These are phyloP conservation scores for Reticulitermes speratus DNA, from an alignment of 1,140 invertebrate genomes.

Conservation along the genomic window DNA sequence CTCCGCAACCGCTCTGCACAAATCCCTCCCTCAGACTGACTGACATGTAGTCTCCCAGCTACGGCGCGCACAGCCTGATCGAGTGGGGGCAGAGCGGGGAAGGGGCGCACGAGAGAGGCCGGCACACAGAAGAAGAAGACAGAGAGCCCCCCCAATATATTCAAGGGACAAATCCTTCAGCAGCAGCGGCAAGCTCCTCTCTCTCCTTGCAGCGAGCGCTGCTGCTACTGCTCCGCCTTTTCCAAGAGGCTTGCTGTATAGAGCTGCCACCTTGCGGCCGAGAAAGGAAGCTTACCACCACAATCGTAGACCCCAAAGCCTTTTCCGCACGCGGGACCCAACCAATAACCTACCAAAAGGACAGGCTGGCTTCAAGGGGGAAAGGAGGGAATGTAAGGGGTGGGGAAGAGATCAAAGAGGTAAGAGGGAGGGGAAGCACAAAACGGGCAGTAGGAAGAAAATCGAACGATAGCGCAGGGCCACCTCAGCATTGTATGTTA, in stretches of 20 bases:
- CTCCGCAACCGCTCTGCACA: conserved; percentile 10
- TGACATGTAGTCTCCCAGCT: background rate
- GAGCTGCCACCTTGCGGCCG: conserved; percentile 28
- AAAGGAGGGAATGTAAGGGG: background rate
- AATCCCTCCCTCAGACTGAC: conserved; percentile 32
- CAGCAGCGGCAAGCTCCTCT: background rate
- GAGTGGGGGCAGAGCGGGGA: conserved; percentile 4
- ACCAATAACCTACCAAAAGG: conserved; percentile 26
- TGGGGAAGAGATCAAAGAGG: conserved; percentile 21
- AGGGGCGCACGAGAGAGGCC: background rate
- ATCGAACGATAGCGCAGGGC: conserved; percentile 30
- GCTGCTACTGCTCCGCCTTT: conserved; percentile 22
- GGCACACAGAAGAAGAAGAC: background rate
- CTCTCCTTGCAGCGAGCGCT: background rate
- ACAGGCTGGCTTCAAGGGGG: background rate
- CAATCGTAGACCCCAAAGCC: conserved; percentile 21
- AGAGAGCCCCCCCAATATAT: background rate
- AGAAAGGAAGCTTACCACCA: conserved; percentile 26
- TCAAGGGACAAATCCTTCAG: conserved; percentile 29
- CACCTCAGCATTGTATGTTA: conserved; percentile 29
- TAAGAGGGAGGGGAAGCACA: conserved; percentile 1
- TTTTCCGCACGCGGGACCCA: conserved; percentile 23
- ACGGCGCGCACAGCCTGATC: conserved; percentile 1
- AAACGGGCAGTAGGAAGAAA: conserved; percentile 23
- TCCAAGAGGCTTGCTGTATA: conserved; percentile 21